A percentile compares a stretch with the other conserved stretches of the same genome.
Evolutionary conservation across 2,797 vertebrate genomes (phyloP).

Genomic region (Discoglossus pictus): DNA sequence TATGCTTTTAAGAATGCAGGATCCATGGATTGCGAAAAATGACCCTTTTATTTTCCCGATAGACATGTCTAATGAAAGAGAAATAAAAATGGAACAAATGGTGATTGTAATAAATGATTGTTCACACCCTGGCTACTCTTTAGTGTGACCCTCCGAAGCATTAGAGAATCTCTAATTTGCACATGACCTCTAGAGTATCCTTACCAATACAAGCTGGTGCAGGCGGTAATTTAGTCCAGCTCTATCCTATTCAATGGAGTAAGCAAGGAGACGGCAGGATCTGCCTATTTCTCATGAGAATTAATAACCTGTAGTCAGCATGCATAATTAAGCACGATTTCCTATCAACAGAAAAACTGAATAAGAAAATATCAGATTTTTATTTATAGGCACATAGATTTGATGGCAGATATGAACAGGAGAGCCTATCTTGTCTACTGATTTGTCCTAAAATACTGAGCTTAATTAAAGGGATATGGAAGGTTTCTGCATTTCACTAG

Average conservation of each 20-base stretch:
- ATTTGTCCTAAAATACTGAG: too few species aligned
- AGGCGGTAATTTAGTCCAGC: conserved; percentile 1
- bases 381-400: too few species aligned
- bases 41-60: neutral
- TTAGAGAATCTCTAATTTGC: conserved; percentile 21
- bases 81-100: neutral
- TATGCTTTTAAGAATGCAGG: conserved; percentile 6
- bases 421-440: too few species aligned
- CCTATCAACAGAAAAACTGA: neutral
- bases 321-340: conserved; percentile 1
- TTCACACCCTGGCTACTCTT: neutral
- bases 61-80: neutral
- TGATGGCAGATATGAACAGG: too few species aligned
- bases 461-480: too few species aligned
- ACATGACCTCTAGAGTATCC: conserved; percentile 28
- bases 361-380: too few species aligned
- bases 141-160: conserved; percentile 1
- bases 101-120: neutral
- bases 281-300: conserved; percentile 7
- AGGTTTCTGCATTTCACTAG: too few species aligned
- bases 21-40: conserved; percentile 2
- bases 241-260: conserved; percentile 8
- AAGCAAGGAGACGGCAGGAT: neutral
- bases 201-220: neutral
- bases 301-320: conserved; percentile 11